Evolutionary conservation across 2,888 invertebrate genomes (phyloP), one percentile per base, ranked within the genome.

Genomic region (Drosophila quinaria): DNA sequence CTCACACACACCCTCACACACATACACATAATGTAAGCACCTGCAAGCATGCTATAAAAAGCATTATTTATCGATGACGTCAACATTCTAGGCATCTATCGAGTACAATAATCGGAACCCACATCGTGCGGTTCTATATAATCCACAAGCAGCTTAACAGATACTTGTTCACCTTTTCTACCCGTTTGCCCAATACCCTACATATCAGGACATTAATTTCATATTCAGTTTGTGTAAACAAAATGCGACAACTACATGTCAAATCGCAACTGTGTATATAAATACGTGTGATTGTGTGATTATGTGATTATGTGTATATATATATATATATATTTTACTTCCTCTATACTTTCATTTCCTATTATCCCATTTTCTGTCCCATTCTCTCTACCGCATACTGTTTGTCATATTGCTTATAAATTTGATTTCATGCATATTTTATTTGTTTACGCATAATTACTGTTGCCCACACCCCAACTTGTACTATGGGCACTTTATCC

Each of bases 21-120:
- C 59, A 11, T 51, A 54, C 49, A 47, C 37, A 49, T 59, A 56
- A 50, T 55, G 55, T 66, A 60, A 74, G 65, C 78, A 78, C 67
- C 66, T 44, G 66, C 47, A 68, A 54, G 52, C 65, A 58, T 51
- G 65, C 71, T 22, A 68, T 47, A 63, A 61, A 67, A 66, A 76
- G 41, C 84, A 72, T 84, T 84, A 84, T 87, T 81, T 87, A 87
- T 82, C 81, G 81, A 81, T 87, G 58, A 76, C 85, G 70, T 64
- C 66, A 60, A 71, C 31, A 51, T 62, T 63, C 49, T 44, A 46
- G 52, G 52, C 58, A 62, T 50, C 49, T 46, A 58, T 70, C 41
- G 55, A 29, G 4, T n/a, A 63, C 63, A 70, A 69, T 52, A 63
- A 44, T 13, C 50, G 17, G 33, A 55, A 29, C 22, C 39, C 49